A percentile compares a stretch with the other conserved stretches of the same genome.
Evolutionary conservation across 2,888 invertebrate species (phyloP).

Genomic region (Erebia palarica): DNA sequence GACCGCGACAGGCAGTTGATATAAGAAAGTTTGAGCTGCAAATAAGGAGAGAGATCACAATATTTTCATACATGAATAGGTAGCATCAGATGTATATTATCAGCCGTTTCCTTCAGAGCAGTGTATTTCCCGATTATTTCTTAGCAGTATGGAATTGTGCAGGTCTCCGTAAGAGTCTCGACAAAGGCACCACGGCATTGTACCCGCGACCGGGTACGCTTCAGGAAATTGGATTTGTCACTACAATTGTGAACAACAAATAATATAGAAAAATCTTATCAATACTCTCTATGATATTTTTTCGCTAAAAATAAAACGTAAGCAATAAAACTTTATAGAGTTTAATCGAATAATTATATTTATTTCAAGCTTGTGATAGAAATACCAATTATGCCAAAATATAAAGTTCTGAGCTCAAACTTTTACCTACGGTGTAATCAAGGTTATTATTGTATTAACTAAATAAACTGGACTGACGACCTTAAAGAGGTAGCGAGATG

Average conservation of each 20-base stretch:
- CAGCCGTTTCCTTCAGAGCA: neutral
- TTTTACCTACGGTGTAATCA: no score
- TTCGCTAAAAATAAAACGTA: neutral
- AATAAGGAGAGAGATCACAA: no score
- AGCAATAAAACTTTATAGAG: no score
- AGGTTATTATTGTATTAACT: no score
- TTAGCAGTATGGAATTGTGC: conserved; percentile 25
- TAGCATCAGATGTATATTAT: neutral
- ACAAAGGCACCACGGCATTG: conserved; percentile 24
- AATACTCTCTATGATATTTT: neutral
- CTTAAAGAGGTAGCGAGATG: neutral
- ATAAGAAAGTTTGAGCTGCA: no score
- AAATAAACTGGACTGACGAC: no score
- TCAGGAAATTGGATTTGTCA: conserved; percentile 34
- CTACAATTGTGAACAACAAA: conserved; percentile 25
- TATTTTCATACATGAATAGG: no score
- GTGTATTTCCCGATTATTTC: conserved; percentile 19
- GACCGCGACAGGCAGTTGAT: no score
- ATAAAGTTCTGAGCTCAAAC: no score
- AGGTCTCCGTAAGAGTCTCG: conserved; percentile 24
- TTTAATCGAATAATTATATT: no score
- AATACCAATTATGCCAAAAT: no score
- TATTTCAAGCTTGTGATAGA: no score
- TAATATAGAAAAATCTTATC: conserved; percentile 15
- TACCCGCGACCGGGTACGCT: conserved; percentile 27